These are phyloP conservation scores for Schlechtendalia chinensis DNA, from an alignment of 1,140 invertebrate species.

Conservation along the genomic window DNA sequence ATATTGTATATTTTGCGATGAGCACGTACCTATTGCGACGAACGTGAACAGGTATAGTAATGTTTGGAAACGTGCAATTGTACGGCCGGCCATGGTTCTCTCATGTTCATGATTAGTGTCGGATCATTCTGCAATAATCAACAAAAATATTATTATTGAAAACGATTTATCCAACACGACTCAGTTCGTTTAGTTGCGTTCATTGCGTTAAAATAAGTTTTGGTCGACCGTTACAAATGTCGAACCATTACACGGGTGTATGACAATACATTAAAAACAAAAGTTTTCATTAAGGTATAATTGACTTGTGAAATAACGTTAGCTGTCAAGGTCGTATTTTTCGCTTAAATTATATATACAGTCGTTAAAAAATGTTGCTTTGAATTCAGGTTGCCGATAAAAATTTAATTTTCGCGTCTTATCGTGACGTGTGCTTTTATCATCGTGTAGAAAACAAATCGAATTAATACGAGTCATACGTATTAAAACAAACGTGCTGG, in stretches of 20 bases:
- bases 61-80: constrained; percentile 14
- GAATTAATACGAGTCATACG: too few species aligned
- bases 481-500: too few species aligned
- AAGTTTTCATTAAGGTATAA: not conserved
- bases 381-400: constrained; percentile 3
- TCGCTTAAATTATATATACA: not conserved
- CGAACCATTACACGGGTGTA: too few species aligned
- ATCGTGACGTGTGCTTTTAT: not conserved
- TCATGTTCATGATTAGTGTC: constrained; percentile 44
- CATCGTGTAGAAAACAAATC: not conserved
- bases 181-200: too few species aligned
- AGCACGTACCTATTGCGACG: constrained; percentile 25
- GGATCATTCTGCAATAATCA: constrained; percentile 18
- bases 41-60: constrained; percentile 38
- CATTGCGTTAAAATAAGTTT: not conserved
- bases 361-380: not conserved
- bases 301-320: not conserved
- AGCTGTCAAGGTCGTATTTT: constrained; percentile 8
- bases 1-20: too few species aligned
- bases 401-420: not conserved
- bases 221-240: too few species aligned
- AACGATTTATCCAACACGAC: too few species aligned
- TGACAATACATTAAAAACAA: not conserved
- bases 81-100: constrained; percentile 25
- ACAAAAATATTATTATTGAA: too few species aligned